Percentiles rank a stretch among this genome's conserved stretches.
phyloP scores from a whole-genome alignment of 2,113 vertebrate genomes.

The Probosciger aterrimus region DNA sequence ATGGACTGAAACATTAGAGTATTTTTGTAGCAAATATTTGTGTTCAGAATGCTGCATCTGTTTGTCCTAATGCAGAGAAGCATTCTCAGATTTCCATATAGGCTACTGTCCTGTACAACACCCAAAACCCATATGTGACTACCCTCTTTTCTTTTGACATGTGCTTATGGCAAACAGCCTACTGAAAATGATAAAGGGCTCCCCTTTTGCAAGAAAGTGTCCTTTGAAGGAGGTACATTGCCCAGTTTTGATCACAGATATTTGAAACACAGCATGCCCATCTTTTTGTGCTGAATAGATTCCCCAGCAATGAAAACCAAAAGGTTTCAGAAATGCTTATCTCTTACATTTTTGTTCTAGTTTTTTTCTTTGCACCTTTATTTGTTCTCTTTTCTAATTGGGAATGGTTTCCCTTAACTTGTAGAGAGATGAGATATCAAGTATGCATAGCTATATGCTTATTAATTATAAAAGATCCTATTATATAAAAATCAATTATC shows the following conservation, averaged over 20 bases:
- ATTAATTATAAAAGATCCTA: not conserved
- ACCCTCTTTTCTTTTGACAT: not conserved
- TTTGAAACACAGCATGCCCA: not conserved
- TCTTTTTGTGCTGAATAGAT: not conserved
- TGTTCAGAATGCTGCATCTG: not conserved
- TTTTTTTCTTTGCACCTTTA: not conserved
- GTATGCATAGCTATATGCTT: not conserved
- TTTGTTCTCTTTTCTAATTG: not conserved
- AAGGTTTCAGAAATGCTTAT: not conserved
- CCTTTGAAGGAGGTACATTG: not conserved
- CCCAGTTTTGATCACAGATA: not conserved
- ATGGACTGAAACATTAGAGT: constrained; percentile 28
- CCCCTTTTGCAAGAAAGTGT: not conserved
- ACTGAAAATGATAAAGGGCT: not conserved
- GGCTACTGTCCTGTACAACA: not conserved
- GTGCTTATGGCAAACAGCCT: not conserved
- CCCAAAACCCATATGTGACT: not conserved
- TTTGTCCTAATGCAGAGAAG: not conserved
- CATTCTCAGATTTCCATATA: not conserved
- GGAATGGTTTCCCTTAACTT: not conserved
- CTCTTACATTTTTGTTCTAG: not conserved
- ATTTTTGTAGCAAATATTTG: constrained; percentile 38
- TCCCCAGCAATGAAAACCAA: not conserved
- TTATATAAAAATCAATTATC: not conserved
- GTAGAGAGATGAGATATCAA: not conserved